phyloP scores from a whole-genome alignment of 2,797 vertebrate genomes.

The Protonibea diacanthus region DNA sequence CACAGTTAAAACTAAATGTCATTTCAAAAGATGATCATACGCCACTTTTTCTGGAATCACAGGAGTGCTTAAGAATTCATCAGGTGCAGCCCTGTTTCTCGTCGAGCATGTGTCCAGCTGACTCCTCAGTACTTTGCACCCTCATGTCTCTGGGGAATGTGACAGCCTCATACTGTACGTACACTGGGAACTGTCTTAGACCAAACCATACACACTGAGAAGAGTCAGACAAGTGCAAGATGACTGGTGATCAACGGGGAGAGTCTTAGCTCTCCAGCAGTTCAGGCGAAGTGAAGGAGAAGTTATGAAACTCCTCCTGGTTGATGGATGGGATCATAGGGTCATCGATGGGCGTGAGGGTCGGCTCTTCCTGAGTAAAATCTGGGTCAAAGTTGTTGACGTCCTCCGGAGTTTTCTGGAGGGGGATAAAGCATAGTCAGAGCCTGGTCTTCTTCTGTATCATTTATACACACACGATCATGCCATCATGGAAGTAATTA shows the following conservation, averaged over 20 bases:
- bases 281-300: slow-evolving; percentile 94
- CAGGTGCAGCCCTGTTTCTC: slow-evolving; percentile 9
- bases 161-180: slow-evolving; percentile 21
- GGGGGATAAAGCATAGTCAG: slow-evolving; percentile 19
- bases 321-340: slow-evolving; percentile 91
- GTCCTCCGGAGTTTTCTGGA: slow-evolving; percentile 94
- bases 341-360: slow-evolving; percentile 95
- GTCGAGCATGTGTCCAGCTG: slow-evolving; percentile 31
- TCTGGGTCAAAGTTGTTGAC: slow-evolving; percentile 99
- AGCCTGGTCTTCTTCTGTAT: slow-evolving; percentile 3
- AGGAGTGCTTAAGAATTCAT: slow-evolving; percentile 47
- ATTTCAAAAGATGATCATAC: slow-evolving; percentile 36
- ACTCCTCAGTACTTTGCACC: slow-evolving; percentile 25
- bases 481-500: not conserved
- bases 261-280: slow-evolving; percentile 72
- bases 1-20: slow-evolving; percentile 26
- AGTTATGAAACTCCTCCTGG: slow-evolving; percentile 96
- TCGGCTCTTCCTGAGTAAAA: slow-evolving; percentile 96
- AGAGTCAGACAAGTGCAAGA: slow-evolving; percentile 14
- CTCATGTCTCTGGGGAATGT: slow-evolving; percentile 59
- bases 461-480: not conserved
- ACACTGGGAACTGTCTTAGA: slow-evolving; percentile 18
- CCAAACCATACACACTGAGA: slow-evolving; percentile 13
- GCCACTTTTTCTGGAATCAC: not conserved
- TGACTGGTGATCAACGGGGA: not conserved